Percentiles rank a stretch among this genome's conserved stretches.
These are phyloP conservation scores for Paradisaea rubra DNA, from an alignment of 2,113 vertebrate species.

Conservation along the genomic window DNA sequence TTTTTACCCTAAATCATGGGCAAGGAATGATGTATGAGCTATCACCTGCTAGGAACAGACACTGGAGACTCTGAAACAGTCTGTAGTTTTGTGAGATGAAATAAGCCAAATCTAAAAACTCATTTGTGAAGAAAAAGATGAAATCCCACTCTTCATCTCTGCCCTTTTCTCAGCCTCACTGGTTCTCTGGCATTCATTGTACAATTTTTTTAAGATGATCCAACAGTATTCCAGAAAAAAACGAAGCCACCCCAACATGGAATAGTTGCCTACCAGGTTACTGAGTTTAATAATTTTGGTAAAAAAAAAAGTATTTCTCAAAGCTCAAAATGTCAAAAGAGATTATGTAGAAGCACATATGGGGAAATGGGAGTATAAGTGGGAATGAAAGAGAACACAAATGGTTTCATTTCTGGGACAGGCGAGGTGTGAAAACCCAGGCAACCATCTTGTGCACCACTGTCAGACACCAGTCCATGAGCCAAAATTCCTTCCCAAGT, in stretches of 20 bases:
- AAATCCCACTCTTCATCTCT: background rate
- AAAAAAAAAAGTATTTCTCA: background rate
- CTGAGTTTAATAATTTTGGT: background rate
- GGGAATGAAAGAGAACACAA: background rate
- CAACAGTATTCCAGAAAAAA: background rate
- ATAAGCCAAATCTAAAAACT: background rate
- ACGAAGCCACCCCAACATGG: rapidly evolving
- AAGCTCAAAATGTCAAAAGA: background rate
- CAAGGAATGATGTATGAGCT: background rate
- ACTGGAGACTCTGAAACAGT: background rate
- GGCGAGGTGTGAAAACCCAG: background rate
- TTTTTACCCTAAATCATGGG: background rate
- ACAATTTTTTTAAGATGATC: background rate
- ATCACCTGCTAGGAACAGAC: background rate
- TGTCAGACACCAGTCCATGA: background rate
- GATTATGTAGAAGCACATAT: rapidly evolving
- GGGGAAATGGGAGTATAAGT: background rate
- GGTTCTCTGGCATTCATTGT: rapidly evolving
- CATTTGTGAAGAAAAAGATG: background rate
- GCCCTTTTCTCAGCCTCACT: background rate
- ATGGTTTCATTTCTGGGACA: background rate
- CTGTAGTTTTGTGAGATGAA: background rate
- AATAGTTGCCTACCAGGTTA: background rate
- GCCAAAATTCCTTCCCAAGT: background rate
- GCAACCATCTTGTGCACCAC: background rate